phyloP scores from a whole-genome alignment of 2,797 vertebrate genomes.

The Alosa sapidissima region DNA sequence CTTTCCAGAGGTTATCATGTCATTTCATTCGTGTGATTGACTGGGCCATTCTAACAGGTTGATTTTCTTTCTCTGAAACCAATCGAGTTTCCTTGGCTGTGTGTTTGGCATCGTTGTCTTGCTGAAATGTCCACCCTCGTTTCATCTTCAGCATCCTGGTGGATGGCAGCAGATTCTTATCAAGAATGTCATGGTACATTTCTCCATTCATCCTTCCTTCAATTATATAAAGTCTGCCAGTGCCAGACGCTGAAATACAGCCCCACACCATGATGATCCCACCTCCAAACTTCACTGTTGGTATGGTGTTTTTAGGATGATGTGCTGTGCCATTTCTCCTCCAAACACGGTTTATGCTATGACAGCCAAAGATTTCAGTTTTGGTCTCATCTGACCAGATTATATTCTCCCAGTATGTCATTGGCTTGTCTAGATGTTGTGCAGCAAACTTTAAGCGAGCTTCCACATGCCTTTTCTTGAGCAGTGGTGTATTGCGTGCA shows the following conservation, averaged over 20 bases:
- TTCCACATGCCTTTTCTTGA: too few species aligned
- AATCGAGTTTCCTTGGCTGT: not conserved
- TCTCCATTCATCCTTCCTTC: not conserved
- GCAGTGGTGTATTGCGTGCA: too few species aligned
- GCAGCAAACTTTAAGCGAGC: not conserved
- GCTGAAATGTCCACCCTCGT: not conserved
- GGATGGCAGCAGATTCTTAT: not conserved
- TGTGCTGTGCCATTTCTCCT: too few species aligned
- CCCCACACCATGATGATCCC: too few species aligned
- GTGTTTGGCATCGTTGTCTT: not conserved
- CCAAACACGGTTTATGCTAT: too few species aligned
- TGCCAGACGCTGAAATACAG: not conserved
- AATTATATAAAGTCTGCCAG: not conserved
- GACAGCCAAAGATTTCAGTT: too few species aligned
- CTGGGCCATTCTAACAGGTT: not conserved
- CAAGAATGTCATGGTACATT: not conserved
- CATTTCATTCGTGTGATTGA: not conserved
- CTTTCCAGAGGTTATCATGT: conserved; percentile 1
- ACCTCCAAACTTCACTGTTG: too few species aligned
- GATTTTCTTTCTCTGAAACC: too few species aligned
- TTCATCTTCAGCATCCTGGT: not conserved
- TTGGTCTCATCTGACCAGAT: too few species aligned
- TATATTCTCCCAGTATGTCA: too few species aligned
- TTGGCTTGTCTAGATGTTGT: too few species aligned
- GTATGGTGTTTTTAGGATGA: too few species aligned